These are phyloP conservation scores for Callionymus lyra DNA, from an alignment of 2,113 vertebrate genomes.

Conservation along the genomic window DNA sequence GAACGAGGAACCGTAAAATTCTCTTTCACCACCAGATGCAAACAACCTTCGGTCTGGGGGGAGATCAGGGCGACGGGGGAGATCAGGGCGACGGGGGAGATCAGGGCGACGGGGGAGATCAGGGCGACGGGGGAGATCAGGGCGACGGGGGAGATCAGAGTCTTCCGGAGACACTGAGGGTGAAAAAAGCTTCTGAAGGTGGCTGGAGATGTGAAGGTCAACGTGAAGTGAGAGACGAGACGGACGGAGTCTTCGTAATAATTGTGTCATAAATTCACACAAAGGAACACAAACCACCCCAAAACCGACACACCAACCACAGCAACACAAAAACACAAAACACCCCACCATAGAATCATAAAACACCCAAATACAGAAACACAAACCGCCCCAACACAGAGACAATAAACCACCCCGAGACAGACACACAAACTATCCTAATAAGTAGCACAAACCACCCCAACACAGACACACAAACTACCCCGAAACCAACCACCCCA, in stretches of 20 bases:
- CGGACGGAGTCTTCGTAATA: too few species aligned
- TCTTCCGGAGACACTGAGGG: conserved; percentile 4
- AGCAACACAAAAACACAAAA: not conserved
- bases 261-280: too few species aligned
- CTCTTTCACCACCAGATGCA: conserved; percentile 57
- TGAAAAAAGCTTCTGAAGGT: conserved; percentile 12
- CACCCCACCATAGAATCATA: too few species aligned
- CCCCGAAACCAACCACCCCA: too few species aligned
- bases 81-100: conserved; percentile 10
- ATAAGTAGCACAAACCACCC: too few species aligned
- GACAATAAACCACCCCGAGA: too few species aligned
- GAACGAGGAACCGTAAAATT: conserved; percentile 63
- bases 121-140: conserved; percentile 20
- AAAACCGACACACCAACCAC: not conserved
- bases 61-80: conserved; percentile 18
- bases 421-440: too few species aligned
- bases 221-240: not conserved
- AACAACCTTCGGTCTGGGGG: conserved; percentile 41
- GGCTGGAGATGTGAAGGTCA: conserved; percentile 30
- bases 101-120: conserved; percentile 19
- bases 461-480: too few species aligned
- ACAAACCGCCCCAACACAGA: too few species aligned
- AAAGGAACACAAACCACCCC: too few species aligned
- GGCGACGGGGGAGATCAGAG: conserved; percentile 5
- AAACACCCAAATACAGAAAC: too few species aligned